Base-by-base conservation (phyloP, 2,113 vertebrate species). In the Atractosteus spatula region DNA sequence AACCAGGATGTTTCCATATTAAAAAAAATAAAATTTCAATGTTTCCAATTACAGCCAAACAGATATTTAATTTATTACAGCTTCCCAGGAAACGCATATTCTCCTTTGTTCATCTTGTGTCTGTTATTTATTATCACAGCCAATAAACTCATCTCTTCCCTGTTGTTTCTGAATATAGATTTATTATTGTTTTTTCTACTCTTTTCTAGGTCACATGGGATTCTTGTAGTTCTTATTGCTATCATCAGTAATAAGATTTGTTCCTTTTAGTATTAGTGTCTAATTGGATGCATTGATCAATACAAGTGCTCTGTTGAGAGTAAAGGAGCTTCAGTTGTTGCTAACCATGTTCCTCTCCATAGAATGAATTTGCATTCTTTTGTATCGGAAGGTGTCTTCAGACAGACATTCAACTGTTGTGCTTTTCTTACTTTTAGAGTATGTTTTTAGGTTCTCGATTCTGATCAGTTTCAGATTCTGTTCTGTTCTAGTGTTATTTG, bases 181-280 rank as follows among this genome's bases (percentile, higher is more conserved):
- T 57, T 72, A n/a, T 72, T 54, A 29, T 29, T 29, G 29, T 2
- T 29, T 29, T 29, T 16, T 8, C 8, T 3, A 17, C 59, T 16
- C 8, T 62, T 41, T 2, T 16, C 7, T 17, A 41, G 17, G 61
- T 62, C 8, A 16, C 41, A 3, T 41, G 59, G 2, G 4, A 16
- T 11, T 7, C 59, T 29, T 29, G 3, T 11, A 62, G 16, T 43
- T 56, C 64, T 56, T 68, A 54, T 57, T 70, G 68, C 76, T 73
- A 59, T 73, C 80, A 73, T 77, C 77, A 62, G 73, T 61, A 62
- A 69, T 75, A 75, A 75, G 51, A 62, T 71, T 63, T 17, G 10
- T 79, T 80, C 86, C 84, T 87, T 74, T 11, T 47, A 83, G 70
- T 82, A 86, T 87, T 85, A 80, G 78, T 80, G 71, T 76, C 74